These are phyloP conservation scores for Ommatoiulus sabulosus DNA, from an alignment of 2,888 invertebrate genomes.

Conservation along the genomic window DNA sequence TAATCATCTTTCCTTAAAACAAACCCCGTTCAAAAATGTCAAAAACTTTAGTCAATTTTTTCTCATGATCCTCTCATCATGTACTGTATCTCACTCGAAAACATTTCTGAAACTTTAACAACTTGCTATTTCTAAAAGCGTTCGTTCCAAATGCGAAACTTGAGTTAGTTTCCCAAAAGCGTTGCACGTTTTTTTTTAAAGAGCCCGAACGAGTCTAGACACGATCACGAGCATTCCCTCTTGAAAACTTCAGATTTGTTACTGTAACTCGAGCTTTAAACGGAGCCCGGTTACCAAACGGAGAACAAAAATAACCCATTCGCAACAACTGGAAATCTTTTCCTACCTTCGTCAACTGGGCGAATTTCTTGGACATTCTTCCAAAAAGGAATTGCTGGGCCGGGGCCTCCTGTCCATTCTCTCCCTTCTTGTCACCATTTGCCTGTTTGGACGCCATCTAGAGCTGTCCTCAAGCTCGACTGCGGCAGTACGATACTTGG, in stretches of 20 bases:
- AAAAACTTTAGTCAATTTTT: too few species aligned
- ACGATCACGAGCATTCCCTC: neutral
- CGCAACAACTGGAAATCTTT: neutral
- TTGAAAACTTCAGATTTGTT: too few species aligned
- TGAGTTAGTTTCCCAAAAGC: too few species aligned
- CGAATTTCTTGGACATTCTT: constrained; percentile 49
- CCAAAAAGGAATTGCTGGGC: constrained; percentile 42
- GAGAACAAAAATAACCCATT: neutral
- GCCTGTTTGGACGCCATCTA: neutral
- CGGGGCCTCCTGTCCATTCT: neutral
- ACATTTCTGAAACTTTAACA: too few species aligned
- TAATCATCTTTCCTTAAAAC: too few species aligned
- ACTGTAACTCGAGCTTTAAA: too few species aligned
- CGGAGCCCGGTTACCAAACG: neutral
- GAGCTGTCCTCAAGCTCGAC: neutral
- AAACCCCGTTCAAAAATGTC: too few species aligned
- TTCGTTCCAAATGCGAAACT: too few species aligned
- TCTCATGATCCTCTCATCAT: too few species aligned
- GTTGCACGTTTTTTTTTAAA: too few species aligned
- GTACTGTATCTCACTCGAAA: too few species aligned
- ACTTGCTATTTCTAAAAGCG: too few species aligned
- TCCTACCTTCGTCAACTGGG: constrained; percentile 51
- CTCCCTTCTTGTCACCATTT: neutral
- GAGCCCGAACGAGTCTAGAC: neutral
- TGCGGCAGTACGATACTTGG: neutral